Evolutionary conservation across 1,140 invertebrate genomes (phyloP).

Genomic region (Acarapis woodi): DNA sequence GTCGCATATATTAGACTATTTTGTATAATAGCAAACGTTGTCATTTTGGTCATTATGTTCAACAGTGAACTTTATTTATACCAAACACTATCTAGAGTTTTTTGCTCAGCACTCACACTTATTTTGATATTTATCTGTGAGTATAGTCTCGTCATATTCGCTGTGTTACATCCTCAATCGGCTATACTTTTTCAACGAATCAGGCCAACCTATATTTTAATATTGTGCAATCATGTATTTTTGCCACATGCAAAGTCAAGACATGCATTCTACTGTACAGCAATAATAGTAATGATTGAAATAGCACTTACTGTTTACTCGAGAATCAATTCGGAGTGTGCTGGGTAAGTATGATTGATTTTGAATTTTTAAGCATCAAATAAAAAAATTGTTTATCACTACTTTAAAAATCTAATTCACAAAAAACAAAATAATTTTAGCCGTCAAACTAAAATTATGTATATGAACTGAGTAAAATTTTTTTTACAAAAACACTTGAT

Average conservation of each 20-base stretch:
- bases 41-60: conserved; percentile 11
- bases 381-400: too few species aligned
- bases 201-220: conserved; percentile 8
- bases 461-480: too few species aligned
- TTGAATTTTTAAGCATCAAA: neutral
- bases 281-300: conserved; percentile 5
- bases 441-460: too few species aligned
- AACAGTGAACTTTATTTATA: conserved; percentile 5
- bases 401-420: too few species aligned
- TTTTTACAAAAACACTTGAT: too few species aligned
- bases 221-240: conserved; percentile 10
- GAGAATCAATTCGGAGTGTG: neutral
- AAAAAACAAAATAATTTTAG: too few species aligned
- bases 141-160: conserved; percentile 7
- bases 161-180: neutral
- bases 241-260: conserved; percentile 10
- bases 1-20: neutral
- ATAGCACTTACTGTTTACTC: conserved; percentile 2
- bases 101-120: conserved; percentile 8
- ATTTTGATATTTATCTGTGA: conserved; percentile 9
- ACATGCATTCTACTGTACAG: conserved; percentile 4
- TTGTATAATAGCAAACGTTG: conserved; percentile 8
- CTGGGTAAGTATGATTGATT: neutral
- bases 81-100: conserved; percentile 6
- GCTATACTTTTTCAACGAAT: conserved; percentile 4